Conservation (phyloP, 2,797 vertebrate genomes). For the Crax fasciolata region DNA sequence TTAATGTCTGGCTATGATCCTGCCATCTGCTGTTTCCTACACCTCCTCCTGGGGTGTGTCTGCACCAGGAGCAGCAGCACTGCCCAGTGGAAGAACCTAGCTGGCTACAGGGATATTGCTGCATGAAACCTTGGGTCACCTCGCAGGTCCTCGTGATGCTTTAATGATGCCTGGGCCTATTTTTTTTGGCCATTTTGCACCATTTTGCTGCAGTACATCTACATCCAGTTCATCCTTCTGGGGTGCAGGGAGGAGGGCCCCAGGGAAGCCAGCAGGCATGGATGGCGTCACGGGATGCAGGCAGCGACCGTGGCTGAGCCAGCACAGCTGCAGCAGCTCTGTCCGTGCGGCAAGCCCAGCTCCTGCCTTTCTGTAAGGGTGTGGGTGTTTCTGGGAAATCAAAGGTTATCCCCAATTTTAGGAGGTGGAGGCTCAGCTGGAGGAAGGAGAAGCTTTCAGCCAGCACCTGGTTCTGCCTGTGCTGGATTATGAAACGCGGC, state of each 20-base stretch:
- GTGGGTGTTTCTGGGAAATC: slow-evolving; percentile 25
- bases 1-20: not conserved
- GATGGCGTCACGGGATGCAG: not conserved
- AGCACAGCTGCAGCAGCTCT: not conserved
- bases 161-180: not conserved
- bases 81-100: not conserved
- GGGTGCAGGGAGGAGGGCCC: not conserved
- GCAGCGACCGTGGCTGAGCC: not conserved
- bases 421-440: slow-evolving; percentile 45
- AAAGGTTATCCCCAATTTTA: slow-evolving; percentile 31
- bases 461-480: slow-evolving; percentile 39
- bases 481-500: slow-evolving; percentile 35
- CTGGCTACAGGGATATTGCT: not conserved
- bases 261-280: not conserved
- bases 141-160: not conserved
- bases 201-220: not conserved
- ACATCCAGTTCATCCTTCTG: not conserved
- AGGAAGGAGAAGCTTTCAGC: slow-evolving; percentile 60
- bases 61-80: not conserved
- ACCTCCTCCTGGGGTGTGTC: not conserved
- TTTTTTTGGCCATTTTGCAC: not conserved
- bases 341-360: not conserved
- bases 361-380: slow-evolving; percentile 1
- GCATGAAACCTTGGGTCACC: not conserved
- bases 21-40: slow-evolving; percentile 1